These are phyloP conservation scores for Speoplatyrhinus poulsoni DNA, from an alignment of 2,113 vertebrate genomes.

Conservation along the genomic window DNA sequence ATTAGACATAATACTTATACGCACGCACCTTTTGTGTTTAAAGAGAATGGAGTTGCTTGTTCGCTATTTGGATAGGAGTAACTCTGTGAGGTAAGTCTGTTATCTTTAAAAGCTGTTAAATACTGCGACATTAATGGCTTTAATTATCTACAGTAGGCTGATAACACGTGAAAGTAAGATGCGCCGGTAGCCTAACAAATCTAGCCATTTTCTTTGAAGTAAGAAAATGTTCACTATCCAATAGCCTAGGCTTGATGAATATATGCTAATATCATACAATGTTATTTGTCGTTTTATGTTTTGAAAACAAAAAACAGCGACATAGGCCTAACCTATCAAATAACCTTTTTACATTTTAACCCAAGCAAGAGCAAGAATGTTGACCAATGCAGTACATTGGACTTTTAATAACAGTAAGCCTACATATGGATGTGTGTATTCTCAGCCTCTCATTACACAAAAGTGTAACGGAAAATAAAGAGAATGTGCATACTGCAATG, in stretches of 20 bases:
- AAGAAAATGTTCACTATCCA: too few relatives aligned
- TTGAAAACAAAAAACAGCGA: too few relatives aligned
- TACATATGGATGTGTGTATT: constrained; percentile 50
- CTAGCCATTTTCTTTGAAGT: too few relatives aligned
- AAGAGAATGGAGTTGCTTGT: constrained; percentile 62
- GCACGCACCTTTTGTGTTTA: not conserved
- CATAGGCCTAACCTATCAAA: not conserved
- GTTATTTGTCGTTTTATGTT: too few relatives aligned
- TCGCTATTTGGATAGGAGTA: constrained; percentile 64
- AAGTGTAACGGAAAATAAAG: constrained; percentile 14
- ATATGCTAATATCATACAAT: too few relatives aligned
- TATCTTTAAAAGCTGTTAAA: not conserved
- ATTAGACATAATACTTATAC: too few relatives aligned
- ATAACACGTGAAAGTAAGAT: too few relatives aligned
- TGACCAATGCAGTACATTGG: constrained; percentile 53
- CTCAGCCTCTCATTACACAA: not conserved
- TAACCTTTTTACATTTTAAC: not conserved
- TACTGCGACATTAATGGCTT: too few relatives aligned
- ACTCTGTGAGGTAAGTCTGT: constrained; percentile 50
- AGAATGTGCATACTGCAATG: not conserved
- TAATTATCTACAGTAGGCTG: too few relatives aligned
- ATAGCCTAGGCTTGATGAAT: too few relatives aligned
- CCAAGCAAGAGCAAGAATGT: constrained; percentile 12
- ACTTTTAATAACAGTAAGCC: constrained; percentile 43
- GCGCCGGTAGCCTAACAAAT: too few relatives aligned